Percentiles rank a stretch among this genome's conserved stretches.
phyloP scores from a whole-genome alignment of 2,113 vertebrate species.

The Bambusicola thoracicus region DNA sequence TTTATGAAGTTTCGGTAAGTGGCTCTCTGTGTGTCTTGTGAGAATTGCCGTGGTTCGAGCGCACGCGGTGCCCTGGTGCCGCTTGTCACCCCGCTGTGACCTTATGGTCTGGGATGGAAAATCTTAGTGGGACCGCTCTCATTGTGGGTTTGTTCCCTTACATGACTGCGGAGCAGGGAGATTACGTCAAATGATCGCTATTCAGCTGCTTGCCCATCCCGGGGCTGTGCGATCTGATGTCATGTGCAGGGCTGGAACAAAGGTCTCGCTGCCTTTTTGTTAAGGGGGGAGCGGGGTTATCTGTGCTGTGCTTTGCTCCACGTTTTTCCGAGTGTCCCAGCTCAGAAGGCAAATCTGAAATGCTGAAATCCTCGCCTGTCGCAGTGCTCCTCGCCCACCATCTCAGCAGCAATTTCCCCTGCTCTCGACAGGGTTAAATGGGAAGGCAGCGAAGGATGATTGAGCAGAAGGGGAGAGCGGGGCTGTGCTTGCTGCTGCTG shows the following conservation, averaged over 20 bases:
- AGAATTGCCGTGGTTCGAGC: not conserved
- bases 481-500: constrained; percentile 28
- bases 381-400: not conserved
- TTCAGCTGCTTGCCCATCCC: not conserved
- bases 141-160: not conserved
- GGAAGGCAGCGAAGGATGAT: constrained; percentile 51
- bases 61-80: not conserved
- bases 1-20: constrained; percentile 83
- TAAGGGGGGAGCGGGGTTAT: not conserved
- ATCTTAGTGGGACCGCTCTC: rapidly evolving
- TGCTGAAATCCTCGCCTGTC: not conserved
- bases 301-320: not conserved
- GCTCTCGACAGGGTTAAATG: constrained; percentile 42
- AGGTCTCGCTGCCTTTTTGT: not conserved
- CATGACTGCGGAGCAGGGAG: not conserved
- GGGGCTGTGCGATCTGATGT: constrained; percentile 31
- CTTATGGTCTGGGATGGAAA: not conserved
- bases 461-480: constrained; percentile 32
- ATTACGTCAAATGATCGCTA: constrained; percentile 35
- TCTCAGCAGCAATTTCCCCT: not conserved
- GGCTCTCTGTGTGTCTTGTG: not conserved
- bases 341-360: not conserved
- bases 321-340: not conserved
- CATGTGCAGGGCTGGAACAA: constrained; percentile 43
- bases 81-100: not conserved